Conservation (phyloP, 1,140 invertebrate genomes). For the Zaprionus ghesquierei region DNA sequence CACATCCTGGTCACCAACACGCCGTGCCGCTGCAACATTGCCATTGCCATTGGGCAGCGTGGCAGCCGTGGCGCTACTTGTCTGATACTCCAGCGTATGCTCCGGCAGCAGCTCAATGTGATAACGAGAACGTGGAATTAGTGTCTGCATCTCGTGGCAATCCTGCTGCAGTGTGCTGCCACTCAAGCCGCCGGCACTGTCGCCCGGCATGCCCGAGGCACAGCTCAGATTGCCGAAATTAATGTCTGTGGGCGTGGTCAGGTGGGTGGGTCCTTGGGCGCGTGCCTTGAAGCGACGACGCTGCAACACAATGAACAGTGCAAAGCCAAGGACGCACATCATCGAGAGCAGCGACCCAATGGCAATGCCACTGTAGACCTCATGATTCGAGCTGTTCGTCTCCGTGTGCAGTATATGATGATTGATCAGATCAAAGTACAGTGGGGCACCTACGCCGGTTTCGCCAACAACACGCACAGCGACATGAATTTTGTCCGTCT, state of each 20-base stretch:
- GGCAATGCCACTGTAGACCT: conserved; percentile 72
- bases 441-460: conserved; percentile 71
- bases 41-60: conserved; percentile 68
- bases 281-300: conserved; percentile 70
- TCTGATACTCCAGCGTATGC: conserved; percentile 67
- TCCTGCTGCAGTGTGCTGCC: conserved; percentile 75
- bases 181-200: conserved; percentile 73
- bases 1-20: conserved; percentile 31
- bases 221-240: conserved; percentile 74
- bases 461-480: conserved; percentile 76
- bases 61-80: conserved; percentile 52
- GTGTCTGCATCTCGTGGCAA: conserved; percentile 80
- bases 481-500: conserved; percentile 74
- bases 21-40: conserved; percentile 44
- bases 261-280: conserved; percentile 66
- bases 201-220: conserved; percentile 66
- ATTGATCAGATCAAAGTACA: conserved; percentile 69
- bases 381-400: conserved; percentile 36
- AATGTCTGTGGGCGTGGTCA: conserved; percentile 74
- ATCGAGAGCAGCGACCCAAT: conserved; percentile 73
- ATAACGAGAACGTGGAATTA: conserved; percentile 71
- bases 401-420: conserved; percentile 53
- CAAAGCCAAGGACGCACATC: conserved; percentile 69
- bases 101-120: conserved; percentile 69
- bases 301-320: conserved; percentile 72